A percentile compares a stretch with the other conserved stretches of the same genome.
These are phyloP conservation scores for Thryonomys swinderianus DNA, from an alignment of 2,113 vertebrate genomes.

Conservation along the genomic window DNA sequence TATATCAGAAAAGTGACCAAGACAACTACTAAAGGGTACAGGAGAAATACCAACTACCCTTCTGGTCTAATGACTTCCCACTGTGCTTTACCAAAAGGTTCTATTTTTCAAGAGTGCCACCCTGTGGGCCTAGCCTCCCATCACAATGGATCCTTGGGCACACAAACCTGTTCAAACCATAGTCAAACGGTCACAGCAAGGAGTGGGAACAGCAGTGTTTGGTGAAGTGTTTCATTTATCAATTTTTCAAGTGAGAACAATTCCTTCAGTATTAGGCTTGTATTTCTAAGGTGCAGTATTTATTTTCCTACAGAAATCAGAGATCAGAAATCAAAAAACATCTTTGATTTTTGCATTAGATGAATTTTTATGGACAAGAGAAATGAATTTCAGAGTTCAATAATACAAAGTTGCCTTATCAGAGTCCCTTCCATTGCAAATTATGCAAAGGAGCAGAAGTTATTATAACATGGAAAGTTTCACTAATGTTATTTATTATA, in stretches of 20 bases:
- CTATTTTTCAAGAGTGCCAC: background rate
- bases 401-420: background rate
- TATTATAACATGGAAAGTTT: background rate
- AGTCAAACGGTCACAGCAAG: background rate
- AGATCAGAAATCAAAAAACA: background rate
- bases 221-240: conserved; percentile 38
- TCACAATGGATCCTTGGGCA: background rate
- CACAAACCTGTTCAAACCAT: background rate
- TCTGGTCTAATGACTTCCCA: background rate
- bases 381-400: conserved; percentile 14
- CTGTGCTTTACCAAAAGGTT: background rate
- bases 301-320: conserved; percentile 46
- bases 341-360: background rate
- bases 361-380: background rate
- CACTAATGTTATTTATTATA: background rate
- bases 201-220: background rate
- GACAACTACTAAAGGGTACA: background rate
- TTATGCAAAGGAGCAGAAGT: background rate
- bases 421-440: background rate
- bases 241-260: conserved; percentile 47
- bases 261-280: conserved; percentile 9
- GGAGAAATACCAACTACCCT: background rate
- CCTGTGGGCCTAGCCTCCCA: background rate
- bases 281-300: background rate
- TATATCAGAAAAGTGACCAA: background rate